phyloP scores from a whole-genome alignment of 2,113 vertebrate genomes.

The Uropsilus gracilis region DNA sequence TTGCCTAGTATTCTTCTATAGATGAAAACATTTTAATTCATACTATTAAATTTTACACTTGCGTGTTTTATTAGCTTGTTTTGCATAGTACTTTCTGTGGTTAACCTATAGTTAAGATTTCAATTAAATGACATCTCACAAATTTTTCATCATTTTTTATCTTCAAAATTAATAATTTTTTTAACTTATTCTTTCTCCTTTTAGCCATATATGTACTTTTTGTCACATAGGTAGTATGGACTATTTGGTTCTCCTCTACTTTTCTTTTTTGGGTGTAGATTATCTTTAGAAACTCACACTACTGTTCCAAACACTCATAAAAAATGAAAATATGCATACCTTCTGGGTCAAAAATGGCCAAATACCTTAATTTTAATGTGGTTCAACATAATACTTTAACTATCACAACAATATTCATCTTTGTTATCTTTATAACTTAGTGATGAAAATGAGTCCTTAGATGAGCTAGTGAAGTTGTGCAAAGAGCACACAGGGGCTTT shows the following conservation, averaged over 20 bases:
- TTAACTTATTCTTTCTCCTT: background rate
- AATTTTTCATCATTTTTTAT: background rate
- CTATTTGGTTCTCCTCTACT: background rate
- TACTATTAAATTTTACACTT: background rate
- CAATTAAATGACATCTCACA: background rate
- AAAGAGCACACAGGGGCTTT: background rate
- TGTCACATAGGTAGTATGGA: constrained; percentile 19
- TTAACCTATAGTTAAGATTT: background rate
- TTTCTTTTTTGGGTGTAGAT: background rate
- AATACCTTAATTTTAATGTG: too few relatives aligned
- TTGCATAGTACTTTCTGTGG: background rate
- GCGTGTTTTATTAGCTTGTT: constrained; percentile 8
- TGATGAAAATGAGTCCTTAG: constrained; percentile 3
- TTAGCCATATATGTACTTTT: background rate
- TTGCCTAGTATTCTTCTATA: background rate
- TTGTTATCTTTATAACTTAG: constrained; percentile 2
- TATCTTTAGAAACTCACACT: constrained; percentile 34
- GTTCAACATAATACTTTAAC: background rate
- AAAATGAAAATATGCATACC: background rate
- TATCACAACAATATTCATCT: background rate
- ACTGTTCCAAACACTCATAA: background rate
- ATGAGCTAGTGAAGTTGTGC: background rate
- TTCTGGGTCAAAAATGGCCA: constrained; percentile 29
- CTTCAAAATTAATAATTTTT: background rate
- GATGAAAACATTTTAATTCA: constrained; percentile 37